Base-by-base conservation (phyloP, 2,888 invertebrate species). In the Nyleta sp. region DNA sequence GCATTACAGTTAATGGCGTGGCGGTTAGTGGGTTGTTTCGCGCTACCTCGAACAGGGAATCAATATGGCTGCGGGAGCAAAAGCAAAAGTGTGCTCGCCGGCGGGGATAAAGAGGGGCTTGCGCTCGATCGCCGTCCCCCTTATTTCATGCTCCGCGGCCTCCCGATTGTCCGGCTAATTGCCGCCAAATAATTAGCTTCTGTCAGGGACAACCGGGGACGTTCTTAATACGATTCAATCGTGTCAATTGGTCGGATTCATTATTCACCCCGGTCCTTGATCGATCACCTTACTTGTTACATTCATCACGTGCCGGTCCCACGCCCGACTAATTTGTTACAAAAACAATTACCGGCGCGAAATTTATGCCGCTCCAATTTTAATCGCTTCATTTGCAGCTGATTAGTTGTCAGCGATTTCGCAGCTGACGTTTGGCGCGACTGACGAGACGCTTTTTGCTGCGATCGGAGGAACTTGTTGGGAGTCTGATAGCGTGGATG, bases 91-190 rank as follows among this genome's bases (percentile, higher is more conserved):
- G 65, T 70, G 42, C 55, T 15, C 67, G 46, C 40, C 35, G 50
- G 17, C 28, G 22, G 18, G n/a, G 67, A 38, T 13, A 38, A 35
- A 22, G 20, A 22, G 22, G 18, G 2, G 35, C 35, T 35, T 44
- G 33, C 15, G 22, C n/a, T 17, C 35, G 7, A 70, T 65, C 31
- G 15, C 22, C 11, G 31, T 24, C n/a, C 80, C 73, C 84, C 82
- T 84, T 82, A 84, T 86, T 86, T 85, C 84, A 84, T 83, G 84
- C 83, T 85, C 78, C 70, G 72, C 80, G 28, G 72, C 75, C 78
- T 60, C 82, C 80, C 84, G 84, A 86, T 84, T 83, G 82, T 38
- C 73, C 80, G 82, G 82, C 83, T 86, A 86, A 85, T 85, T 86
- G 85, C 83, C 77, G 81, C 78, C 79, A 59, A 84, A 84, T 84